These are phyloP conservation scores for Chrysemys picta DNA, from an alignment of 2,113 vertebrate species.

Conservation along the genomic window DNA sequence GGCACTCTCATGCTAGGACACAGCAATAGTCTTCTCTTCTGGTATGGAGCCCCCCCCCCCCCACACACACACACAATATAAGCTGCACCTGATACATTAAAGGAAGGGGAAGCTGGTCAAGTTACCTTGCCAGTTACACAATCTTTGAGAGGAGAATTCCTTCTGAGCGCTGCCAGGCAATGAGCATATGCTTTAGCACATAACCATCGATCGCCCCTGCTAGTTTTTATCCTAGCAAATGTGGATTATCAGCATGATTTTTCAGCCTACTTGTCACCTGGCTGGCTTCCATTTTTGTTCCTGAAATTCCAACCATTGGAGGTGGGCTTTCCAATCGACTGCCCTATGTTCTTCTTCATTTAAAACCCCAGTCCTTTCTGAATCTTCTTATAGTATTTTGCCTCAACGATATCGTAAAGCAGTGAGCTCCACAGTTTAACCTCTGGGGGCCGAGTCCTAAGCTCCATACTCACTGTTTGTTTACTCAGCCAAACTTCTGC, in stretches of 20 bases:
- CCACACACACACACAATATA: background rate
- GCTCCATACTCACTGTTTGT: background rate
- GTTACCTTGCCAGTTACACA: background rate
- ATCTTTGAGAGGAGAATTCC: background rate
- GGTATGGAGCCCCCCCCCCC: background rate
- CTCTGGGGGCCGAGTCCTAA: background rate
- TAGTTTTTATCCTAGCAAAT: background rate
- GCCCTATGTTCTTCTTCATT: background rate
- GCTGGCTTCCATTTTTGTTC: background rate
- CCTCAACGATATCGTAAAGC: background rate
- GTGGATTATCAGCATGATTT: background rate
- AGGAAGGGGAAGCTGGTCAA: background rate
- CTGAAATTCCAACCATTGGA: background rate
- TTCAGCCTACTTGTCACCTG: background rate
- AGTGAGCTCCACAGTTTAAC: background rate
- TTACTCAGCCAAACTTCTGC: background rate
- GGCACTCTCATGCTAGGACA: background rate
- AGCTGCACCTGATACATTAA: background rate
- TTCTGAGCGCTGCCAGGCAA: background rate
- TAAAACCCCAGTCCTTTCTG: background rate
- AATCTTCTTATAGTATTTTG: background rate
- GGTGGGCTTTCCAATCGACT: background rate
- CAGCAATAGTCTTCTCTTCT: accelerated
- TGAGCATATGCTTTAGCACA: background rate
- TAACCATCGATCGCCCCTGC: background rate